phyloP scores from a whole-genome alignment of 2,888 invertebrate species.

The Parasteatoda lunata region DNA sequence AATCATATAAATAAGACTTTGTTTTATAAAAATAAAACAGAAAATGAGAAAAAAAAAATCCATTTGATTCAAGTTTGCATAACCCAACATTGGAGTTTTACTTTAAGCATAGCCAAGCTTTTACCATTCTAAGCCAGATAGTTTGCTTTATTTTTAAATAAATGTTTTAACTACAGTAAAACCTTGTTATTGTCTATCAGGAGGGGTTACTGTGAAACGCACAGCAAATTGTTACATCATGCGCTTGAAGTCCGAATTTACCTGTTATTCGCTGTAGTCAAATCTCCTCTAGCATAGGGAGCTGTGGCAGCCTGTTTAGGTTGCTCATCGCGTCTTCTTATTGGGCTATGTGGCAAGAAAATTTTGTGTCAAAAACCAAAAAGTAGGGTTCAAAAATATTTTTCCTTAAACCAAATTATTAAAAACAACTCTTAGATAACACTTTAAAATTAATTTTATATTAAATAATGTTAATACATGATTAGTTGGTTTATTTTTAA shows the following conservation, averaged over 20 bases:
- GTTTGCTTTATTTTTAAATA: background rate
- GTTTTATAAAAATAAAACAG: too few relatives aligned
- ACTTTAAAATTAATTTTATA: conserved; percentile 12
- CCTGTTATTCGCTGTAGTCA: conserved; percentile 50
- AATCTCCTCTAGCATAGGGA: conserved; percentile 43
- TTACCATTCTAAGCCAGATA: background rate
- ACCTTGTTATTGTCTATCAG: conserved; percentile 45
- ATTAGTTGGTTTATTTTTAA: too few relatives aligned
- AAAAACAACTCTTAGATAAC: background rate
- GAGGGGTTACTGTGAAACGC: background rate
- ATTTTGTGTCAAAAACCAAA: conserved; percentile 50
- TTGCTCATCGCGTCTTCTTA: conserved; percentile 67
- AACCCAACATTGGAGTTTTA: too few relatives aligned
- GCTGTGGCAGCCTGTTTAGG: conserved; percentile 63
- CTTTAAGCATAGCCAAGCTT: background rate
- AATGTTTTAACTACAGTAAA: conserved; percentile 61
- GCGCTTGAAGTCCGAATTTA: conserved; percentile 67
- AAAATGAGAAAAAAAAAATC: too few relatives aligned
- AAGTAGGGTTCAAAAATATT: conserved; percentile 38
- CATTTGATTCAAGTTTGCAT: too few relatives aligned
- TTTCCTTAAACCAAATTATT: conserved; percentile 4
- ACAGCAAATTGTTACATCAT: conserved; percentile 35
- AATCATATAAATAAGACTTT: too few relatives aligned
- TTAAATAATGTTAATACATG: too few relatives aligned
- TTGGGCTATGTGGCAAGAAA: conserved; percentile 66